Evolutionary conservation across 2,888 invertebrate species (phyloP), one percentile per base, ranked within the genome.

Genomic region (Yponomeuta plumbellus): DNA sequence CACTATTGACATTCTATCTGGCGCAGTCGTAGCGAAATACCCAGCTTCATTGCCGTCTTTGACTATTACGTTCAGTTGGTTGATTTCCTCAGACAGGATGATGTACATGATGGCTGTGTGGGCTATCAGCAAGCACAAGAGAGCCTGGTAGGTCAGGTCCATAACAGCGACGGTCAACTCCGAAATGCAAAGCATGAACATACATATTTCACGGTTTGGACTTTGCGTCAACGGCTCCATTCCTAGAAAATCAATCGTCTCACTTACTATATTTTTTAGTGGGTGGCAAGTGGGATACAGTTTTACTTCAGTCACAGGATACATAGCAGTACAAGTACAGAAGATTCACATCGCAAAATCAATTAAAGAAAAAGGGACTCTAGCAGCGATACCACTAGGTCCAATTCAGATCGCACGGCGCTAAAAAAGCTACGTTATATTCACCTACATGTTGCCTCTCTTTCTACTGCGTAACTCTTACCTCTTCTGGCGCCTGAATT

Each of bases 71-170:
- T 80, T 74, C 0, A 86, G 74, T 0, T 70, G 68, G 69, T 76
- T 70, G 68, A 87, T 77, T 68, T 89, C 89, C 1, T 78, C 72
- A 0, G 86, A 72, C 11, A 90, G 71, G 67, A 88, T 71, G 44
- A 77, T 73, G 62, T 82, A 88, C 80, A 87, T 84, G 0, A 73
- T 71, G 1, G 86, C 71, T 3, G 87, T 87, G 67, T 89, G 86
- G 0, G 79, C 79, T 67, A 89, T 82, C 3, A 88, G 71, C 22
- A 88, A 76, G 1, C 87, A 65, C 1, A 88, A 71, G 1, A 86
- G 70, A 0, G 77, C 77, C 73, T 89, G 88, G 66, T 81, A 90
- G 69, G 82, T 83, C 0, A 88, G 73, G 0, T 75, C 80, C 4
- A 34, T 22, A 10, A 61, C 68, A 69, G 77, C 75, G 61, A 85